Evolutionary conservation across 2,113 vertebrate genomes (phyloP).

Genomic region (Nanorana parkeri): DNA sequence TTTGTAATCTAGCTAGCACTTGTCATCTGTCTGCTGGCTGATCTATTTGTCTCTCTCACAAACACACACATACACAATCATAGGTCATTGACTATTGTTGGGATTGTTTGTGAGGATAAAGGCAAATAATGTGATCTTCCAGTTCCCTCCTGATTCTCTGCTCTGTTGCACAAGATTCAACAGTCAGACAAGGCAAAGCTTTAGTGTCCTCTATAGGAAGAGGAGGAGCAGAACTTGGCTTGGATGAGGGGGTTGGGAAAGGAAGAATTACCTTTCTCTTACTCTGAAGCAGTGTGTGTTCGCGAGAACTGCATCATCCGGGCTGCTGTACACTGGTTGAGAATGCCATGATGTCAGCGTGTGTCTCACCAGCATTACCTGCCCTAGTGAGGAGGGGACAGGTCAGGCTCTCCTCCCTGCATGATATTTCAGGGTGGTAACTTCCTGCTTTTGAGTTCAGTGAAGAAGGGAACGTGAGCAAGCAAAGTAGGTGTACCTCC

Average conservation of each 20-base stretch:
- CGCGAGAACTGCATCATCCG: constrained; percentile 33
- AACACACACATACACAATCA: too few relatives aligned
- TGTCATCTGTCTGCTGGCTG: too few relatives aligned
- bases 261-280: constrained; percentile 51
- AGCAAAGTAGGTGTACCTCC: constrained; percentile 35
- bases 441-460: constrained; percentile 57
- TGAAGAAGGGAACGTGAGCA: constrained; percentile 45
- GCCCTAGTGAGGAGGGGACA: constrained; percentile 54
- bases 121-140: not conserved
- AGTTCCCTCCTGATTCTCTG: constrained; percentile 32
- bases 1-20: too few relatives aligned
- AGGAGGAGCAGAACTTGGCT: constrained; percentile 51
- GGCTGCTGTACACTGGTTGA: constrained; percentile 20
- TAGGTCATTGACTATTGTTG: not conserved
- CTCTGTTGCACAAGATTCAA: constrained; percentile 46
- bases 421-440: constrained; percentile 55
- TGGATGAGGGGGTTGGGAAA: constrained; percentile 31
- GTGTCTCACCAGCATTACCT: constrained; percentile 35
- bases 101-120: constrained; percentile 10
- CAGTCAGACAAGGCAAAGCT: constrained; percentile 51
- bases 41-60: too few relatives aligned
- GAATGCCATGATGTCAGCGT: constrained; percentile 51
- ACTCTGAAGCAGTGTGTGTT: constrained; percentile 41
- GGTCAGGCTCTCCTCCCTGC: constrained; percentile 54
- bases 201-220: constrained; percentile 50